Percentiles rank a stretch among this genome's conserved stretches.
Evolutionary conservation across 2,797 vertebrate genomes (phyloP).

Genomic region (Caiman crocodilus): DNA sequence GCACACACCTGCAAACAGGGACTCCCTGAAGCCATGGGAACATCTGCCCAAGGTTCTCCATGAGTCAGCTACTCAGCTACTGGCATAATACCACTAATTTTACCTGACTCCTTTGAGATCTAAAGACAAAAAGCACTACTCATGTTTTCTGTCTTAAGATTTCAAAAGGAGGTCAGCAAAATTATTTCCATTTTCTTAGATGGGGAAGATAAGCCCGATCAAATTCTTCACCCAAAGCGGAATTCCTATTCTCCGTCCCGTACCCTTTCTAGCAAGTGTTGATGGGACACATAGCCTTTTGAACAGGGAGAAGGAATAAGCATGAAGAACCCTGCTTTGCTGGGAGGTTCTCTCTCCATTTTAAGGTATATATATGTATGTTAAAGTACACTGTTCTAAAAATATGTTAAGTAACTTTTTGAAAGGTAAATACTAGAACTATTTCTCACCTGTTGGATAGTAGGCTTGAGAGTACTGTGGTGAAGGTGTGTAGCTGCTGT

Average conservation of each 20-base stretch:
- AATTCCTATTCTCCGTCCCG: background rate
- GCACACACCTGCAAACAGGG: too few species aligned
- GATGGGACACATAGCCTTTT: rapidly evolving
- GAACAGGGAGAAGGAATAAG: background rate
- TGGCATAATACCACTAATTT: too few species aligned
- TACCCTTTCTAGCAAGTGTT: background rate
- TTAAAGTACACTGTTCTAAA: background rate
- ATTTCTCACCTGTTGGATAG: slow-evolving; percentile 81
- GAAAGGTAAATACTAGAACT: slow-evolving; percentile 38
- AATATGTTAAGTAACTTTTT: background rate
- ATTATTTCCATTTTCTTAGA: too few species aligned
- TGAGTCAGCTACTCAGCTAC: too few species aligned
- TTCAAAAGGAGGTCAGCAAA: too few species aligned
- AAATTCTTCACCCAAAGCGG: background rate
- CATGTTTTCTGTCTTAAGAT: too few species aligned
- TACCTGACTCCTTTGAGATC: too few species aligned
- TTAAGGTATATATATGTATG: background rate
- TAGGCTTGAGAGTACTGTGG: slow-evolving; percentile 76
- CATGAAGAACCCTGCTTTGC: background rate
- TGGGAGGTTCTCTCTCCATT: background rate
- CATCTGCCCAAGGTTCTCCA: too few species aligned
- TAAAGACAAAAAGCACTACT: too few species aligned
- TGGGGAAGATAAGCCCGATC: background rate
- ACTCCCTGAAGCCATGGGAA: too few species aligned
- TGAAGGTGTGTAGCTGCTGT: slow-evolving; percentile 67